Conservation (phyloP, 2,888 invertebrate species). For the Scelioninae gen. 1 region DNA sequence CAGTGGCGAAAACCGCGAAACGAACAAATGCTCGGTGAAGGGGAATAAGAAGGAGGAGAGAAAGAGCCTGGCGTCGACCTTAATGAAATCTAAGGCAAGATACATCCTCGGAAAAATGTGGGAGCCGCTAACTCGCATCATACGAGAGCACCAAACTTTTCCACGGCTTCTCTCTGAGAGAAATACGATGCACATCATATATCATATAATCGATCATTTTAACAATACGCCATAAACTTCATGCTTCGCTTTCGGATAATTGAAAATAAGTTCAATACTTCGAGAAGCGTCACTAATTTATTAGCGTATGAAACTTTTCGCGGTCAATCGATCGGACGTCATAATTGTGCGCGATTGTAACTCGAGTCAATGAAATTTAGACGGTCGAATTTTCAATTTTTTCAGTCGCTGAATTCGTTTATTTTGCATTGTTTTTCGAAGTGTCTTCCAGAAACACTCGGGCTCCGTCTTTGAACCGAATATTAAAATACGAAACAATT, state of each 20-base stretch:
- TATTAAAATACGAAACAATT: constrained; percentile 45
- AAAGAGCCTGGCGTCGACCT: constrained; percentile 63
- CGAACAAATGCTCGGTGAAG: constrained; percentile 71
- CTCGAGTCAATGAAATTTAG: no score
- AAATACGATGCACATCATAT: constrained; percentile 53
- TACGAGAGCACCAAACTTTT: constrained; percentile 45
- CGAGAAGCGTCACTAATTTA: constrained; percentile 41
- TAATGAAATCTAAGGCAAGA: constrained; percentile 69
- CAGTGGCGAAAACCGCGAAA: constrained; percentile 75
- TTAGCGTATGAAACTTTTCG: constrained; percentile 33
- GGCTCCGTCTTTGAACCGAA: constrained; percentile 18
- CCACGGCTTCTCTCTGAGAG: constrained; percentile 25
- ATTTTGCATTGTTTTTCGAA: neutral
- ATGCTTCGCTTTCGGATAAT: constrained; percentile 38
- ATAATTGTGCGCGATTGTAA: neutral
- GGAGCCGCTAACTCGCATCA: constrained; percentile 45
- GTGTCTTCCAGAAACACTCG: no score
- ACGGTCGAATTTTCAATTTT: neutral
- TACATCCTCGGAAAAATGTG: constrained; percentile 64
- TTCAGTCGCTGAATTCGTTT: no score
- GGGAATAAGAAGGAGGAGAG: constrained; percentile 66
- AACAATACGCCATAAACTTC: constrained; percentile 47
- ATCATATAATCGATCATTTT: constrained; percentile 60
- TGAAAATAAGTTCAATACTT: constrained; percentile 52
- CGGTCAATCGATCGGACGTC: constrained; percentile 15